phyloP scores from a whole-genome alignment of 2,888 invertebrate genomes.

The Agrochola litura region DNA sequence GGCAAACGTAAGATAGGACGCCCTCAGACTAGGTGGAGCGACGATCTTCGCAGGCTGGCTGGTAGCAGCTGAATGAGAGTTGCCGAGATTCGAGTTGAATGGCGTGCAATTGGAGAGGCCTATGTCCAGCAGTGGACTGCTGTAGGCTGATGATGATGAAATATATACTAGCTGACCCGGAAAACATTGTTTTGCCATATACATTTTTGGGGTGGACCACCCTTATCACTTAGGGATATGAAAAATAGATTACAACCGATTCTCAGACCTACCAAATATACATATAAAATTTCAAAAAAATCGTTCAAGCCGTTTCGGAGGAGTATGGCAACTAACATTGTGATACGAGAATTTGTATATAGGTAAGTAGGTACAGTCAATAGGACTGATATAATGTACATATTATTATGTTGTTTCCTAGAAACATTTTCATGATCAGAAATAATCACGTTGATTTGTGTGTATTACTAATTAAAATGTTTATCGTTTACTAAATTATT shows the following conservation, averaged over 20 bases:
- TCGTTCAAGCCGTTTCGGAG: too few species aligned
- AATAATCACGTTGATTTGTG: conserved; percentile 38
- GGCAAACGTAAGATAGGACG: background rate
- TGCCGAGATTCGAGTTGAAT: background rate
- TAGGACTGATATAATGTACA: background rate
- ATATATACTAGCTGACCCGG: too few species aligned
- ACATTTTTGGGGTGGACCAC: too few species aligned
- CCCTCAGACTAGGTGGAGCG: background rate
- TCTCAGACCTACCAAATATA: too few species aligned
- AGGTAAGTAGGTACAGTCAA: background rate
- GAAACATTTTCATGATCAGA: conserved; percentile 25
- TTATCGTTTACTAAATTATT: conserved; percentile 31
- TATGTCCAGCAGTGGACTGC: background rate
- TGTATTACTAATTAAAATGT: conserved; percentile 45
- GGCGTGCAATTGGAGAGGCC: background rate
- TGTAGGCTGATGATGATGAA: too few species aligned
- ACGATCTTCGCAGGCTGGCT: background rate
- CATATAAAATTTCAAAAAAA: too few species aligned
- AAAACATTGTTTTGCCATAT: too few species aligned
- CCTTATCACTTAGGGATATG: too few species aligned
- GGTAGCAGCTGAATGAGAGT: background rate
- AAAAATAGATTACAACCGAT: too few species aligned
- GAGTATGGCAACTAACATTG: too few species aligned
- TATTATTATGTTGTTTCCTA: background rate
- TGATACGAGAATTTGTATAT: too few species aligned